Evolutionary conservation across 1,140 invertebrate genomes (phyloP).

Genomic region (Neelides sp.): DNA sequence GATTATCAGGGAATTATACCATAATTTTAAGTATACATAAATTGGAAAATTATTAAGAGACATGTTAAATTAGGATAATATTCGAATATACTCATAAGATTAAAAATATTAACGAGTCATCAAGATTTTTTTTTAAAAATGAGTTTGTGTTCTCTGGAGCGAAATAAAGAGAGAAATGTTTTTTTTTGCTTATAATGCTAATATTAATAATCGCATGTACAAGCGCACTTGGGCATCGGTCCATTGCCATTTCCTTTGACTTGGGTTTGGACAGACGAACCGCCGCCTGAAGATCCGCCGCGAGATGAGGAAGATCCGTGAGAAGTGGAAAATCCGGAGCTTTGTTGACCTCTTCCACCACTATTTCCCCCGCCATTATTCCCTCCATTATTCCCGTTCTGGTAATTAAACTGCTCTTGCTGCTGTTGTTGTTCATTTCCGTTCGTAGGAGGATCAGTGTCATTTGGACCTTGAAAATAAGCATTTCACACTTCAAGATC

Average conservation of each 20-base stretch:
- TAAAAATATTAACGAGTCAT: too few species aligned
- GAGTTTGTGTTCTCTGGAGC: too few species aligned
- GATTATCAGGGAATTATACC: too few species aligned
- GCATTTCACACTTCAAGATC: too few species aligned
- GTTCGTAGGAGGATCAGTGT: constrained; percentile 24
- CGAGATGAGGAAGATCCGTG: not conserved
- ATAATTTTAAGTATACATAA: too few species aligned
- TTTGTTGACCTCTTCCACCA: not conserved
- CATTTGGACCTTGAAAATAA: constrained; percentile 26
- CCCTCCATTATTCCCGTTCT: not conserved
- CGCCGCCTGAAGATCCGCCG: not conserved
- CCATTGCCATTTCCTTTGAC: constrained; percentile 8
- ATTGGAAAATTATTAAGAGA: too few species aligned
- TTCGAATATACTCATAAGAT: too few species aligned
- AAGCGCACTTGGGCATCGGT: constrained; percentile 10
- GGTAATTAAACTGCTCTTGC: constrained; percentile 5
- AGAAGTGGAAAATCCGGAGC: too few species aligned
- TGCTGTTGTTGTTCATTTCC: constrained; percentile 11
- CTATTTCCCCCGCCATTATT: constrained; percentile 2
- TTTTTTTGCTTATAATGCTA: too few species aligned
- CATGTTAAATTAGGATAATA: too few species aligned
- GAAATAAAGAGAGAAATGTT: too few species aligned
- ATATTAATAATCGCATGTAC: constrained; percentile 14
- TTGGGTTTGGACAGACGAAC: constrained; percentile 10
- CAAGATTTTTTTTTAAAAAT: too few species aligned